A percentile compares a stretch with the other conserved stretches of the same genome.
Conservation (phyloP, 2,797 vertebrate genomes). For the Poecilia gillii region DNA sequence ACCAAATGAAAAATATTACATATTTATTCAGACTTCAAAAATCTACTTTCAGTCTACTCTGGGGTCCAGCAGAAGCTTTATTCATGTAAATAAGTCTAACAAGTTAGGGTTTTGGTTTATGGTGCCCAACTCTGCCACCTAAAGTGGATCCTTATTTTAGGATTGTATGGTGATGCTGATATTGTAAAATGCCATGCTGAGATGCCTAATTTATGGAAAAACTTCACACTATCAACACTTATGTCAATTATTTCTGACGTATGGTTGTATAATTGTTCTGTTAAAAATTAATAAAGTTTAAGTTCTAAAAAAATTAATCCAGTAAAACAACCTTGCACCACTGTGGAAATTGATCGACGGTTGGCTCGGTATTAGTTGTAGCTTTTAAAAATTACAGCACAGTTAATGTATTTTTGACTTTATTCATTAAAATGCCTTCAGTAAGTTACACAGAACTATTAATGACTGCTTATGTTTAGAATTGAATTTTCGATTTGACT, state of each 20-base stretch:
- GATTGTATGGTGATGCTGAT: too few relatives aligned
- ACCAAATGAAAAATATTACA: background rate
- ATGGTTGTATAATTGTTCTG: too few relatives aligned
- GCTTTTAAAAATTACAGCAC: conserved; percentile 38
- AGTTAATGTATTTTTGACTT: conserved; percentile 39
- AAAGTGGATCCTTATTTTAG: too few relatives aligned
- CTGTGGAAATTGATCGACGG: conserved; percentile 17
- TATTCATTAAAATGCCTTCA: conserved; percentile 38
- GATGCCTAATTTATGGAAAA: too few relatives aligned
- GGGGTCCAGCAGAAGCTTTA: background rate
- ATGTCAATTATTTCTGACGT: too few relatives aligned
- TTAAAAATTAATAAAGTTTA: too few relatives aligned
- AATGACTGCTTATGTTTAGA: conserved; percentile 35
- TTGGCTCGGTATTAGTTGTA: conserved; percentile 27
- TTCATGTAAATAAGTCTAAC: background rate
- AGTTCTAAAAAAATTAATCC: conserved; percentile 1
- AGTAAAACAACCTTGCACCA: conserved; percentile 8
- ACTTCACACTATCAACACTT: too few relatives aligned
- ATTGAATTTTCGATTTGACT: conserved; percentile 46
- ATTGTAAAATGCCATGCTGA: too few relatives aligned
- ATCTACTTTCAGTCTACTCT: background rate
- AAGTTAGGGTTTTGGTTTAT: too few relatives aligned
- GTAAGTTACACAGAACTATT: conserved; percentile 33
- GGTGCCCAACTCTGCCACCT: too few relatives aligned
- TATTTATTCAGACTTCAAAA: background rate